phyloP scores from a whole-genome alignment of 2,888 invertebrate genomes.

The Heterodera filipjevi region DNA sequence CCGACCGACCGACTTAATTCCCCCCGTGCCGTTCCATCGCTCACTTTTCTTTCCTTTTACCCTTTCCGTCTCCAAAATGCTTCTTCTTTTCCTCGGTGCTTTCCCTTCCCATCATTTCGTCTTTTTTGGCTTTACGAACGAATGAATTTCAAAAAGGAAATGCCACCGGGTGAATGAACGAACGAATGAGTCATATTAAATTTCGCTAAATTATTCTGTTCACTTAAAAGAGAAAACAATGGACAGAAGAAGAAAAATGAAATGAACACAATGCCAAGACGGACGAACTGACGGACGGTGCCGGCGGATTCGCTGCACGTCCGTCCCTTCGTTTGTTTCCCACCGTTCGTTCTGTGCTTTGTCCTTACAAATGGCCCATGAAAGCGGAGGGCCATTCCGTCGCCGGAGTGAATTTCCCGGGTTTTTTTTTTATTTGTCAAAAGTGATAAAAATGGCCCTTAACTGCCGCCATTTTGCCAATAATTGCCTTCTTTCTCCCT shows the following conservation, averaged over 20 bases:
- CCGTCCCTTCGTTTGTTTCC: not conserved
- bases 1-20: not conserved
- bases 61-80: not conserved
- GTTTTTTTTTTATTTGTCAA: not conserved
- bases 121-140: not conserved
- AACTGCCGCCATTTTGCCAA: too few relatives aligned
- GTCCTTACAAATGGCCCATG: not conserved
- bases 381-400: not conserved
- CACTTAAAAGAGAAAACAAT: not conserved
- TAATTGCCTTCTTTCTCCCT: too few relatives aligned
- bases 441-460: too few relatives aligned
- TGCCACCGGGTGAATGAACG: not conserved
- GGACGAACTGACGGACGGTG: not conserved
- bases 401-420: not conserved
- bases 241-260: not conserved
- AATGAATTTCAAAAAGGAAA: slow-evolving; percentile 5
- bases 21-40: not conserved
- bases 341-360: not conserved
- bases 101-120: not conserved
- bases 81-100: not conserved
- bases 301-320: too few relatives aligned
- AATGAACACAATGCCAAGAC: not conserved
- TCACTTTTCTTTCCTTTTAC: not conserved
- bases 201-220: slow-evolving; percentile 1
- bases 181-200: not conserved